Conservation (phyloP, 2,888 invertebrate genomes). For the Cephus pygmeus region DNA sequence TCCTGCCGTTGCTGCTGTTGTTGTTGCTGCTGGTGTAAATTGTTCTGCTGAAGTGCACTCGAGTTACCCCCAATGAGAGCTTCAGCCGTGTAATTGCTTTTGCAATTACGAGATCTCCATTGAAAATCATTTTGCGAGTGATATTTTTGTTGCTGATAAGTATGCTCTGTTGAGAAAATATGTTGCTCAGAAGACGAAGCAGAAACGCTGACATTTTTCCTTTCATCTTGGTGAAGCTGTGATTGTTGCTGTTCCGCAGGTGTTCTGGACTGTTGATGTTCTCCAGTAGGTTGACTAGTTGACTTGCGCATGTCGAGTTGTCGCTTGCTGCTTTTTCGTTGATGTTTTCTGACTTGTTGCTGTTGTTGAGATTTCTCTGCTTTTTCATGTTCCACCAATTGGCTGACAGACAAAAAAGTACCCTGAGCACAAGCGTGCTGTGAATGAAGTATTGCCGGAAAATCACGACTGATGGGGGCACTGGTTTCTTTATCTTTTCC, state of each 20-base stretch:
- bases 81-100: slow-evolving; percentile 65
- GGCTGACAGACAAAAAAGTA: slow-evolving; percentile 73
- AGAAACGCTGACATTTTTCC: neutral
- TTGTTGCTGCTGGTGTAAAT: slow-evolving; percentile 48
- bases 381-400: slow-evolving; percentile 71
- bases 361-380: slow-evolving; percentile 55
- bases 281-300: slow-evolving; percentile 22
- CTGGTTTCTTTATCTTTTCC: slow-evolving; percentile 54
- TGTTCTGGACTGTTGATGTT: slow-evolving; percentile 50
- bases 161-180: neutral
- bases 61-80: slow-evolving; percentile 58
- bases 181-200: slow-evolving; percentile 9
- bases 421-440: slow-evolving; percentile 62
- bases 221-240: slow-evolving; percentile 27
- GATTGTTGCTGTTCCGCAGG: slow-evolving; percentile 47
- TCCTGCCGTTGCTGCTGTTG: slow-evolving; percentile 38
- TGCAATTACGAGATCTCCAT: slow-evolving; percentile 62
- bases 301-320: slow-evolving; percentile 60
- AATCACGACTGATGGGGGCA: slow-evolving; percentile 44
- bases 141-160: slow-evolving; percentile 42
- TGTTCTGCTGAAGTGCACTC: slow-evolving; percentile 49
- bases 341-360: slow-evolving; percentile 51
- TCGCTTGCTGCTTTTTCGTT: slow-evolving; percentile 58
- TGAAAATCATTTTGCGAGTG: slow-evolving; percentile 57
- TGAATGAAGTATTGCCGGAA: slow-evolving; percentile 55